Evolutionary conservation across 2,113 vertebrate species (phyloP), one percentile per base, ranked within the genome.

Genomic region (Pungitius pungitius): DNA sequence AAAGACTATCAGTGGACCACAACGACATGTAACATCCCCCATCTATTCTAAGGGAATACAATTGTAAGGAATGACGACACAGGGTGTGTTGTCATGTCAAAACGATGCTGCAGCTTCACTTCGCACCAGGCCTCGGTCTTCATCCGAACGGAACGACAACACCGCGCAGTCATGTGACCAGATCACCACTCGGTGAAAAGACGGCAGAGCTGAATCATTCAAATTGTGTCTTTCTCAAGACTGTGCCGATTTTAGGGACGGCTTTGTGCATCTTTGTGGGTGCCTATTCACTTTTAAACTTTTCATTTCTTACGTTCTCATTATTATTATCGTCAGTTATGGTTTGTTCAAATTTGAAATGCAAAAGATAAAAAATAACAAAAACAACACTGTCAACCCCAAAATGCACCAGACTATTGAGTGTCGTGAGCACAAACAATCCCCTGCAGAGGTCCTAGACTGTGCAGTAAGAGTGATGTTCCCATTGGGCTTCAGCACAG

Each of bases 41-140:
- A 85, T 88, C 73, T 80, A 52, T 70, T 22, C 26, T 52, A 6
- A 71, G 72, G 77, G 81, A 80, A 89, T 88, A 86, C 87, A 87
- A 70, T 39, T 72, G 64, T 69, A 58, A 74, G 61, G 45, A 73
- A 80, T 37, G 74, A 77, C 30, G 43, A 73, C 62, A 83, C 18
- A 6, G 40, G 70, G 58, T 78, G 70, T 81, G 15, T 42, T 4
- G 40, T 42, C 40, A 42, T 42, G 40, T 42, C 13, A 73, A 89
- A 86, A 74, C 62, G 64, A 49, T 2, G 20, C 22, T 8, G 22
- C 62, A 67, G 68, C 2, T 2, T 77, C 60, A 78, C 71, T 69
- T 70, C 73, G 68, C 47, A 14, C 54, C 75, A 77, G 61, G 51
- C 37, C 55, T 58, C 47, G 0, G 75, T 69, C 59, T 59, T 66